Percentiles rank a stretch among this genome's conserved stretches.
These are phyloP conservation scores for Dasysyrphus albostriatus DNA, from an alignment of 2,888 invertebrate species.

Conservation along the genomic window DNA sequence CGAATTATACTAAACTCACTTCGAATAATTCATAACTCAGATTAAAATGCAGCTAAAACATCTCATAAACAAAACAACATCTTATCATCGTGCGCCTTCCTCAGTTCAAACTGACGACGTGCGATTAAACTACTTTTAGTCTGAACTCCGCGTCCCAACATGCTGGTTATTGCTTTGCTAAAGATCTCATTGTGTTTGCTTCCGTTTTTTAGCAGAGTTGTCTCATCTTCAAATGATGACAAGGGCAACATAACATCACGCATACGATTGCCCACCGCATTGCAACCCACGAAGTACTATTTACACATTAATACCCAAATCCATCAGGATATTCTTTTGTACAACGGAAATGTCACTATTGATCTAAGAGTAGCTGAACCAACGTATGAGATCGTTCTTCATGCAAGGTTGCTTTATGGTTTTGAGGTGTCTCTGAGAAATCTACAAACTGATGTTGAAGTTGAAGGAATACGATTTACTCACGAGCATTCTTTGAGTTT, in stretches of 20 bases:
- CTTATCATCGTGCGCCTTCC: background rate
- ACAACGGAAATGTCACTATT: slow-evolving; percentile 81
- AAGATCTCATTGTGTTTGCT: slow-evolving; percentile 8
- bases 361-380: slow-evolving; percentile 78
- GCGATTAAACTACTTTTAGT: background rate
- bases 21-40: background rate
- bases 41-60: background rate
- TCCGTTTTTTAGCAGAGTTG: too few species aligned
- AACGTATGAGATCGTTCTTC: slow-evolving; percentile 81
- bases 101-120: background rate
- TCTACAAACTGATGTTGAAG: slow-evolving; percentile 73
- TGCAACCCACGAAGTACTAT: slow-evolving; percentile 85
- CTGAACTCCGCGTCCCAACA: background rate
- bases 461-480: slow-evolving; percentile 78
- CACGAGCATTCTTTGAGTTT: slow-evolving; percentile 77
- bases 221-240: background rate
- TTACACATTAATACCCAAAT: slow-evolving; percentile 80
- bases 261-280: slow-evolving; percentile 85
- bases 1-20: background rate
- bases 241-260: background rate
- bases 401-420: slow-evolving; percentile 79
- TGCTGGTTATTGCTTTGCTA: slow-evolving; percentile 1
- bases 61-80: background rate
- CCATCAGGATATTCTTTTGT: slow-evolving; percentile 78
- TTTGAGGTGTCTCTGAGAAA: slow-evolving; percentile 78